phyloP scores from a whole-genome alignment of 2,888 invertebrate genomes.

The Heliconius ismenius region DNA sequence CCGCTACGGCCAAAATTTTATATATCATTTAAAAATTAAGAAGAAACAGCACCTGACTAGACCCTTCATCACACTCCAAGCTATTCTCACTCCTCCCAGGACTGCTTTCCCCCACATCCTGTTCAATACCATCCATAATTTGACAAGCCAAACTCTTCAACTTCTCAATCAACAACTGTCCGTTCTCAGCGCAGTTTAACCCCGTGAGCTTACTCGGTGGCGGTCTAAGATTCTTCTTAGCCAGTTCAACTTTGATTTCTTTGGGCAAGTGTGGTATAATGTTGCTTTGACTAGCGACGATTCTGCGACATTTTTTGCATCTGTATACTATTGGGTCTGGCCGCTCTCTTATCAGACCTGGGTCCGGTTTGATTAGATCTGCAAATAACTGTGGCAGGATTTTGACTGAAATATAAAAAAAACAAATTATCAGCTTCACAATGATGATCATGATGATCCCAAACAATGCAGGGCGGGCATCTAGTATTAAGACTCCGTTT shows the following conservation, averaged over 20 bases:
- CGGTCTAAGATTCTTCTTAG: constrained; percentile 69
- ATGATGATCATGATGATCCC: too few relatives aligned
- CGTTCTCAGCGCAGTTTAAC: constrained; percentile 65
- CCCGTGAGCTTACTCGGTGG: constrained; percentile 69
- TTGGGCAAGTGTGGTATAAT: constrained; percentile 86
- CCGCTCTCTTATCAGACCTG: constrained; percentile 86
- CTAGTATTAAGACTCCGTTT: too few relatives aligned
- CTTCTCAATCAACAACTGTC: constrained; percentile 69
- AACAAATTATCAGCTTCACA: background rate
- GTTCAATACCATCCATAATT: constrained; percentile 54
- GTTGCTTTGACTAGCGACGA: constrained; percentile 91
- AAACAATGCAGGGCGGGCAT: too few relatives aligned
- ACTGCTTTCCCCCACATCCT: constrained; percentile 39
- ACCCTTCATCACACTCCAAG: constrained; percentile 55
- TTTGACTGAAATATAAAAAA: constrained; percentile 81
- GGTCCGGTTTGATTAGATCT: constrained; percentile 90
- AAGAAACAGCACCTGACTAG: constrained; percentile 54
- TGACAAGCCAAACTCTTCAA: constrained; percentile 68
- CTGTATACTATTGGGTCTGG: constrained; percentile 93
- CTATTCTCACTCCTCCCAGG: constrained; percentile 41
- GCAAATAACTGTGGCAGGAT: constrained; percentile 90
- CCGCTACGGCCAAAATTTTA: too few relatives aligned
- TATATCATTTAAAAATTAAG: too few relatives aligned
- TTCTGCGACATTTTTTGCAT: constrained; percentile 90
- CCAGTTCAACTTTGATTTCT: constrained; percentile 62